Evolutionary conservation across 2,113 vertebrate species (phyloP).

Genomic region (Lophotis ruficrista): DNA sequence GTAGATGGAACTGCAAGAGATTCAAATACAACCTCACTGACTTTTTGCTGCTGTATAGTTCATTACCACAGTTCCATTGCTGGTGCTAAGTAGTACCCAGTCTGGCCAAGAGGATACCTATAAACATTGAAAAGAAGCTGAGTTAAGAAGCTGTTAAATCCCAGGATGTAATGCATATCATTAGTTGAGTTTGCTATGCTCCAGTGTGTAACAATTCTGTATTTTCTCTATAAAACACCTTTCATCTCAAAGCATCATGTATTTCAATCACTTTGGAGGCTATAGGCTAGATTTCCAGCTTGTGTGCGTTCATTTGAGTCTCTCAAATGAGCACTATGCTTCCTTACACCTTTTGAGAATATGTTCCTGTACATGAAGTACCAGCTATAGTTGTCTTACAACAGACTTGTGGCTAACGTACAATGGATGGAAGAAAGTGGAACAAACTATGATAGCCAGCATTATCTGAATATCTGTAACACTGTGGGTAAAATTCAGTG

Average conservation of each 20-base stretch:
- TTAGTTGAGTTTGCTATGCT: background rate
- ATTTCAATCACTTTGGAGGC: background rate
- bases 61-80: background rate
- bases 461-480: background rate
- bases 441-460: background rate
- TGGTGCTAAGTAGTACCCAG: background rate
- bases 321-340: background rate
- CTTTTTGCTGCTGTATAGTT: background rate
- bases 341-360: background rate
- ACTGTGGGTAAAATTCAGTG: background rate
- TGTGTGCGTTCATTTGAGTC: background rate
- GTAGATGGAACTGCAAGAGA: background rate
- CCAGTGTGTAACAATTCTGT: background rate
- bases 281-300: background rate
- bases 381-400: background rate
- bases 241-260: background rate
- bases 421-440: accelerated
- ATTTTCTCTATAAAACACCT: background rate
- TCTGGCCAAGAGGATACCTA: background rate
- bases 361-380: background rate
- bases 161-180: background rate
- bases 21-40: background rate
- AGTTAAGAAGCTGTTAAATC: background rate
- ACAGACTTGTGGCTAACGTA: background rate
- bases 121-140: background rate